Evolutionary conservation across 2,797 vertebrate genomes (phyloP), one percentile per base, ranked within the genome.

Genomic region (Gypaetus barbatus): DNA sequence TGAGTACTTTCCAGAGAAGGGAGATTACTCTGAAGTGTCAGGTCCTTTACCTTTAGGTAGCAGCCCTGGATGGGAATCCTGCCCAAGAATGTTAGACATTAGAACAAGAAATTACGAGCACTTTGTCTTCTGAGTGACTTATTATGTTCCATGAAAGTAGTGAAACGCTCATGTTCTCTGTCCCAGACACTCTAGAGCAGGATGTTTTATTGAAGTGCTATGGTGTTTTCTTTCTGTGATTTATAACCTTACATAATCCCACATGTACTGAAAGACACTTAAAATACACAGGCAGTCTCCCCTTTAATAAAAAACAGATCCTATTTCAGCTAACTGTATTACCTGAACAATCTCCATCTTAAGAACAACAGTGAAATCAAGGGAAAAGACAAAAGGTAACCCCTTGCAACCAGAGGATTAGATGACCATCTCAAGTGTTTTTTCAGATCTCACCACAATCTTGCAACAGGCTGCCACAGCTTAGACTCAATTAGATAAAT

Each of bases 131-230:
- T 33, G 46, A 89, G 61, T 95, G 87, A 97, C 92, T 92, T 90
- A 71, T 78, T 89, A 73, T 10, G 79, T 56, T 92, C 76, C 79
- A 75, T 41, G 82, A 49, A 87, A 82, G 79, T 2, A 95, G 61
- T 37, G 49, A 87, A 96, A 90, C 1, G 4, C 66, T 94, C 84
- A 89, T 96, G 96, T 93, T 97, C 82, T 95, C 93, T 92, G 76
- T 96, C 96, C 82, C 89, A 92, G 87, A 94, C 97, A 95, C 96
- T 94, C 81, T 2, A 63, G 49, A 70, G 86, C 89, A 88, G 76
- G 69, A 91, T 91, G 82, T 44, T 97, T 96, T 95, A 94, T 56
- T 96, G 96, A 95, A 92, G 92, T 17, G 31, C 56, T 84, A 52
- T 0, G 0, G 61, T 60, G 76, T 77, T 95, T 95, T 92, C 84